Conservation (phyloP, 2,888 invertebrate species). For the Cantharis rufa region DNA sequence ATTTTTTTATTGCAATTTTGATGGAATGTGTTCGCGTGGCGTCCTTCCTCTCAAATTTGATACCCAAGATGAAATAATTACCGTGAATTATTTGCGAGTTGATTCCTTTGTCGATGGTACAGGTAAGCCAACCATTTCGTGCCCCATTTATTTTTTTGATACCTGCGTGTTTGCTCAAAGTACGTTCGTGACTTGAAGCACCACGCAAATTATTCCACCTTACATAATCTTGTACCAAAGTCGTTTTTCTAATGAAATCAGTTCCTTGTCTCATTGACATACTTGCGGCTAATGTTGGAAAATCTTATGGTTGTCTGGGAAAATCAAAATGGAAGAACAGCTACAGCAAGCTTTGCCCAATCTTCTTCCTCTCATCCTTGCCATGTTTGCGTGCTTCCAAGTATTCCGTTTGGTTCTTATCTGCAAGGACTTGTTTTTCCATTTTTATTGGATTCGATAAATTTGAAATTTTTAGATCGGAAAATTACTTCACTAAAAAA, state of each 20-base stretch:
- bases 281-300: background rate
- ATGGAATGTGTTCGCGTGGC: constrained; percentile 49
- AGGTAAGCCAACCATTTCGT: constrained; percentile 1
- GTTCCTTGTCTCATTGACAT: background rate
- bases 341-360: too few species aligned
- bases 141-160: background rate
- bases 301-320: background rate
- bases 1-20: background rate
- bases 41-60: constrained; percentile 41
- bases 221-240: background rate
- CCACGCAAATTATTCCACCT: background rate
- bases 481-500: background rate
- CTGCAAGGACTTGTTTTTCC: background rate
- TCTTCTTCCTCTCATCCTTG: too few species aligned
- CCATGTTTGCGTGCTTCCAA: too few species aligned
- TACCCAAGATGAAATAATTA: constrained; percentile 39
- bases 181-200: background rate
- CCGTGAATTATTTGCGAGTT: constrained; percentile 46
- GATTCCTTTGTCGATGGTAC: constrained; percentile 50
- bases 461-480: background rate
- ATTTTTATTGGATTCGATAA: background rate
- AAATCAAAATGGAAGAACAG: too few species aligned
- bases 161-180: background rate
- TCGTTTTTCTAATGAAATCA: background rate
- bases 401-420: too few species aligned